Percentiles rank a stretch among this genome's conserved stretches.
Evolutionary conservation across 2,888 invertebrate genomes (phyloP).

Genomic region (Agapetus fuscipes): DNA sequence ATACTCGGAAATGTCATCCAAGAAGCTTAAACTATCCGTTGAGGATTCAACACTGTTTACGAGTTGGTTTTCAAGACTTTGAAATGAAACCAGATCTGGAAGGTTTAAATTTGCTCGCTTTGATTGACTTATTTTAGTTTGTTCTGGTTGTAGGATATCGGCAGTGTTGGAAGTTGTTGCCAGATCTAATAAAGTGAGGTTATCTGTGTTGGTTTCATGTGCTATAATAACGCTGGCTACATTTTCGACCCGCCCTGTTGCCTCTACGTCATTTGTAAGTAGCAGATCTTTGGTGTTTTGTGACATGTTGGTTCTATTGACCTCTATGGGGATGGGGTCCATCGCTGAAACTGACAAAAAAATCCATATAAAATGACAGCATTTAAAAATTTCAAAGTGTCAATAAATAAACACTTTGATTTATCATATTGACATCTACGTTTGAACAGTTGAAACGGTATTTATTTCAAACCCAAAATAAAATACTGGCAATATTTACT

Average conservation of each 20-base stretch:
- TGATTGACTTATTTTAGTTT: slow-evolving; percentile 1
- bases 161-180: no score
- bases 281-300: slow-evolving; percentile 1
- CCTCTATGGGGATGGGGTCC: slow-evolving; percentile 11
- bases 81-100: slow-evolving; percentile 17
- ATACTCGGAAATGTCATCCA: slow-evolving; percentile 7
- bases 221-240: slow-evolving; percentile 12
- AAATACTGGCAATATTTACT: no score
- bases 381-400: no score
- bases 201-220: not conserved
- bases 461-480: no score
- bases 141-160: not conserved
- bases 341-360: slow-evolving; percentile 15
- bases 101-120: slow-evolving; percentile 9
- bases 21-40: slow-evolving; percentile 10
- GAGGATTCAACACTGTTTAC: slow-evolving; percentile 13
- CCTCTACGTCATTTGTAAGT: not conserved
- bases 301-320: slow-evolving; percentile 6
- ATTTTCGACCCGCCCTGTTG: slow-evolving; percentile 8
- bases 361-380: not conserved
- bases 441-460: no score
- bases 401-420: no score
- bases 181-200: no score
- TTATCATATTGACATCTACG: no score
- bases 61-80: no score